Base-by-base conservation (phyloP, 1,140 invertebrate species). In the Leptinotarsa lineolata region DNA sequence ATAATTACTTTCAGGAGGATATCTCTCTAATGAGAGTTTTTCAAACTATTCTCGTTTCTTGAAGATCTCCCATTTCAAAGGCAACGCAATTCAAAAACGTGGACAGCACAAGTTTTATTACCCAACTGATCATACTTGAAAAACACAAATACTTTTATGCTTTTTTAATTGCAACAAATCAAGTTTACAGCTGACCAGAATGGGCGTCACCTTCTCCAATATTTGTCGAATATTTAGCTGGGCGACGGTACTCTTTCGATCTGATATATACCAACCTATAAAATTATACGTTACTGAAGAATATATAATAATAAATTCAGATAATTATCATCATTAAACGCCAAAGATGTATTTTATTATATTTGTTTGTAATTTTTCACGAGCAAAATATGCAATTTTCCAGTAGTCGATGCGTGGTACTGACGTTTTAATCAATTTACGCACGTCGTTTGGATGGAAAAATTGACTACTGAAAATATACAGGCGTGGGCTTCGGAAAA, bases 321-420 rank as follows among this genome's bases (percentile, higher is more conserved):
- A 83, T 83, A 83, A 83, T 83, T 82, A 83, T 83, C 80, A 75
- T 83, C 81, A 83, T 83, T 83, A 83, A 81, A 76, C 74, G 75
- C 80, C 77, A 78, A 78, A 79, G 79, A 80, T 82, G 76, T 76
- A 76, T 78, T 82, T 83, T 83, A 83, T 83, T 81, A 83, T 83
- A 79, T 83, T 83, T 83, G 81, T 79, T 81, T 77, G 78, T 80
- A 81, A 83, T 83, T 83, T 82, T 83, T 83, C 81, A 81, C 74
- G 30, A 75, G 75, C 79, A 79, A 78, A 79, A 78, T 81, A 83
- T 83, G 81, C 81, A 82, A 83, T 83, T 83, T 83, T 83, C 80
- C 81, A 70, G 81, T 83, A 83, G 81, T 81, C 78, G 74, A 45
- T 70, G 67, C 69, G 72, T 80, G 75, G 30, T 39, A 78, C 74